Conservation (phyloP, 2,797 vertebrate species). For the Champsocephalus gunnari region DNA sequence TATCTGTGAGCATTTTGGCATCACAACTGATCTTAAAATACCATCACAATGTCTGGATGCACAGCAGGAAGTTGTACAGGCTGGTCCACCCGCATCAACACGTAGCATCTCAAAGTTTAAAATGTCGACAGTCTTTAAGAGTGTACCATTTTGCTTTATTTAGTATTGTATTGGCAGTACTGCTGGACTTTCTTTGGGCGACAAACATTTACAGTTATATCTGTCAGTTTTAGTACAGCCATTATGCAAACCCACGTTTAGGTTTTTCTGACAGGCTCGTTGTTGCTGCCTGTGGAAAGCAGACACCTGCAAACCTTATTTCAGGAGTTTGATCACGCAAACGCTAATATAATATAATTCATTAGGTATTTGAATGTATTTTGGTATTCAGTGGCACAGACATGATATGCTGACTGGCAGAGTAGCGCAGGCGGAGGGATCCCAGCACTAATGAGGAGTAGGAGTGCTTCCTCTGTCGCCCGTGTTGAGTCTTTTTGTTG, state of each 20-base stretch:
- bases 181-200: slow-evolving; percentile 14
- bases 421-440: slow-evolving; percentile 26
- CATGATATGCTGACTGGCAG: slow-evolving; percentile 18
- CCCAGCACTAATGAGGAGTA: slow-evolving; percentile 60
- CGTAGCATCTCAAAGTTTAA: background rate
- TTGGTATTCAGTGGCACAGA: background rate
- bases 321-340: slow-evolving; percentile 10
- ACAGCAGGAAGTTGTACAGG: background rate
- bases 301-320: slow-evolving; percentile 12
- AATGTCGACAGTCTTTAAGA: background rate
- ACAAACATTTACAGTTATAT: background rate
- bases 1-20: background rate
- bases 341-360: slow-evolving; percentile 11
- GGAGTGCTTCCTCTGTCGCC: slow-evolving; percentile 53
- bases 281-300: background rate
- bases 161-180: background rate
- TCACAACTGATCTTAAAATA: background rate
- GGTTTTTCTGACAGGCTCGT: slow-evolving; percentile 16
- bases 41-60: background rate
- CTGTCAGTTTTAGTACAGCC: slow-evolving; percentile 21
- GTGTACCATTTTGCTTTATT: background rate
- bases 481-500: slow-evolving; percentile 55
- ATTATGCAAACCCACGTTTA: background rate
- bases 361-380: slow-evolving; percentile 23
- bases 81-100: background rate